Evolutionary conservation across 2,888 invertebrate genomes (phyloP).

Genomic region (Tupiocoris notatus): DNA sequence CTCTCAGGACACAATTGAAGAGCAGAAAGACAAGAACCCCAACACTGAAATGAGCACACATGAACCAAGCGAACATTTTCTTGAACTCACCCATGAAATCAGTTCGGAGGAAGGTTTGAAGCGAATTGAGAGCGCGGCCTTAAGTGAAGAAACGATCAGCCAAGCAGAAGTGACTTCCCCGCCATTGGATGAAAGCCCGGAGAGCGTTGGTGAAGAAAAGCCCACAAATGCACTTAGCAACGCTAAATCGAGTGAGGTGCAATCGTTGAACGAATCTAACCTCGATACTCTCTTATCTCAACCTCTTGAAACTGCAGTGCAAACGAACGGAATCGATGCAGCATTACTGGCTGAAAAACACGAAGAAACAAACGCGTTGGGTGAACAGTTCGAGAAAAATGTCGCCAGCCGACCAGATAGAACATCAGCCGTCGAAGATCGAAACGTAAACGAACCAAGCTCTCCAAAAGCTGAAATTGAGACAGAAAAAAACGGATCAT

Average conservation of each 20-base stretch:
- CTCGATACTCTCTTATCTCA: too few relatives aligned
- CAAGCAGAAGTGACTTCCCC: not conserved
- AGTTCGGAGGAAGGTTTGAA: too few relatives aligned
- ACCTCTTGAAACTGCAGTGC: not conserved
- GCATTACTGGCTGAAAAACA: not conserved
- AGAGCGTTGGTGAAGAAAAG: not conserved
- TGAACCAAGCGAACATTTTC: not conserved
- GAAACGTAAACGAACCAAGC: too few relatives aligned
- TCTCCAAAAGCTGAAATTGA: too few relatives aligned
- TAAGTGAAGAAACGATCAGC: too few relatives aligned
- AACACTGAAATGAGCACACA: not conserved
- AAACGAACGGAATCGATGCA: not conserved
- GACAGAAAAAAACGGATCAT: not conserved
- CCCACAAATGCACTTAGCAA: not conserved
- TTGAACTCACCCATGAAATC: not conserved
- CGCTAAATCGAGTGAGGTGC: not conserved
- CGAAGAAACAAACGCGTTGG: not conserved
- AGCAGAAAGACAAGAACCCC: not conserved
- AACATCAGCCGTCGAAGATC: not conserved
- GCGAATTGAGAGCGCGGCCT: too few relatives aligned
- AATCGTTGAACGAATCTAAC: not conserved
- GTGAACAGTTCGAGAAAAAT: not conserved
- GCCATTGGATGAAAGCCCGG: not conserved
- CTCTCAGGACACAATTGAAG: constrained; percentile 17
- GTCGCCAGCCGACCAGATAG: not conserved